Conservation (phyloP, 2,113 vertebrate genomes). For the Phyllostomus hastatus region DNA sequence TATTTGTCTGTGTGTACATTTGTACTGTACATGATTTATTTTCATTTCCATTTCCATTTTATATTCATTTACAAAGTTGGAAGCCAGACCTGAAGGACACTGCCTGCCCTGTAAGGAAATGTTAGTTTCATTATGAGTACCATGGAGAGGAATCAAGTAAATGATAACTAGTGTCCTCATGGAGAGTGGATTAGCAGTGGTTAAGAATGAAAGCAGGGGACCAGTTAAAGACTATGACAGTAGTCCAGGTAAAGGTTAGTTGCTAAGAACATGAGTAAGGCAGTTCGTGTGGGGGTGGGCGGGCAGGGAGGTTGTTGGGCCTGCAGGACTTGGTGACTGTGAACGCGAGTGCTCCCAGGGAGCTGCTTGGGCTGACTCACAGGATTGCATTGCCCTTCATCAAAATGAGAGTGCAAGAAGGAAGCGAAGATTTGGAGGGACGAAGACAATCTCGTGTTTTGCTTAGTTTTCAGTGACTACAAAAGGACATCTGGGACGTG, state of each 20-base stretch:
- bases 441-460: neutral
- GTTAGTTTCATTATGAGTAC: conserved; percentile 7
- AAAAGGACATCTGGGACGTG: neutral
- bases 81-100: neutral
- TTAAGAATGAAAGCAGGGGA: neutral
- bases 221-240: neutral
- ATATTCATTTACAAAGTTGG: neutral
- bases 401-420: neutral
- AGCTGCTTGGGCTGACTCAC: neutral
- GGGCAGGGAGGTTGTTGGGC: neutral
- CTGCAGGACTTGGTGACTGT: neutral
- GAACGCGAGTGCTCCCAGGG: neutral
- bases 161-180: neutral
- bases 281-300: neutral
- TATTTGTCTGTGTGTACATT: neutral
- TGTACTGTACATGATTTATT: neutral
- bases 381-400: neutral
- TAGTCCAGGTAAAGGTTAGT: neutral
- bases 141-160: neutral
- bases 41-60: neutral
- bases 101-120: neutral
- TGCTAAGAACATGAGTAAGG: neutral
- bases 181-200: neutral
- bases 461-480: neutral
- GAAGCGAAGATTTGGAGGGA: neutral